These are phyloP conservation scores for Shargacucullia verbasci DNA, from an alignment of 2,888 invertebrate genomes.

Conservation along the genomic window DNA sequence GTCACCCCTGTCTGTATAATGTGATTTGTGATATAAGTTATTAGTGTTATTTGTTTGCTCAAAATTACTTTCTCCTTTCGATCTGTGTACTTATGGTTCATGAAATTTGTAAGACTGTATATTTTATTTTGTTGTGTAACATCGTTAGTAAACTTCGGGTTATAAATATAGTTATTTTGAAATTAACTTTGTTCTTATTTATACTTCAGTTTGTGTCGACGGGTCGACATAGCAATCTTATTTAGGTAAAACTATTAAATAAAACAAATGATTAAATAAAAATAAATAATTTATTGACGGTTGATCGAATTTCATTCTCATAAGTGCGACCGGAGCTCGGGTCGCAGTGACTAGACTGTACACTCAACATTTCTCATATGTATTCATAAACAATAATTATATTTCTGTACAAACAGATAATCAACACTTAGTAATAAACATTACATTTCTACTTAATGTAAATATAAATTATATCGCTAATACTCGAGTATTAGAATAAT, in stretches of 20 bases:
- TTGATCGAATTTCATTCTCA: slow-evolving; percentile 80
- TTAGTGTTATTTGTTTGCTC: slow-evolving; percentile 81
- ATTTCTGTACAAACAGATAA: slow-evolving; percentile 87
- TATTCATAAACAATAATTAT: slow-evolving; percentile 84
- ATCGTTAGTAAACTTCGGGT: slow-evolving; percentile 85
- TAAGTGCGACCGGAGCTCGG: slow-evolving; percentile 83
- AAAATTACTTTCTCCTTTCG: slow-evolving; percentile 77
- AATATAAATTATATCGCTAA: slow-evolving; percentile 86
- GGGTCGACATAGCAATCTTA: no score
- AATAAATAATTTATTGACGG: slow-evolving; percentile 87
- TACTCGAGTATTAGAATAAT: slow-evolving; percentile 88
- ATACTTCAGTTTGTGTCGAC: slow-evolving; percentile 20
- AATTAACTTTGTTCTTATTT: slow-evolving; percentile 65
- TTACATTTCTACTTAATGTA: slow-evolving; percentile 86
- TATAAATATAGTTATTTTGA: slow-evolving; percentile 88
- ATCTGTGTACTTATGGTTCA: slow-evolving; percentile 87
- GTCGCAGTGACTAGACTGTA: slow-evolving; percentile 87
- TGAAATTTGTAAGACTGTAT: slow-evolving; percentile 89
- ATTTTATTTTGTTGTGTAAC: slow-evolving; percentile 87
- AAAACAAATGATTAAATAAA: slow-evolving; percentile 78
- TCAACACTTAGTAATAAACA: slow-evolving; percentile 86
- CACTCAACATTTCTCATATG: slow-evolving; percentile 86
- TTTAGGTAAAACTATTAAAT: slow-evolving; percentile 51
- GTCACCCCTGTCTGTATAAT: slow-evolving; percentile 72
- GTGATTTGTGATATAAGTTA: slow-evolving; percentile 84